Base-by-base conservation (phyloP, 2,797 vertebrate genomes). In the Chelidonichthys spinosus region DNA sequence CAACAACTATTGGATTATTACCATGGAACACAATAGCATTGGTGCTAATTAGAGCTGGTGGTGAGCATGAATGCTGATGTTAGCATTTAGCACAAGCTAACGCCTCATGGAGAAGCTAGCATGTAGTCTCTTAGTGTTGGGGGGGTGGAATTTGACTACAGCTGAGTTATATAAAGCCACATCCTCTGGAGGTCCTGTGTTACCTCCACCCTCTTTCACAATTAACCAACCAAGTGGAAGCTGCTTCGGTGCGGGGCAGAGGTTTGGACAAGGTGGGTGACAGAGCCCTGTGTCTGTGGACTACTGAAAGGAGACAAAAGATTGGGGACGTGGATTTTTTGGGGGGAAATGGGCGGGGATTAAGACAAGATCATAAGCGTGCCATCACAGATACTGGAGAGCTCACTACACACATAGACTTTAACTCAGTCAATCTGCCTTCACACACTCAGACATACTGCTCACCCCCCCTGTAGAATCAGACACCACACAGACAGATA, bases 401-500 rank as follows among this genome's bases (percentile, higher is more conserved):
- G 8, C 42, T 61, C 68, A 59, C 63, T 39, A 53, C 67, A 79
- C 54, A 60, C 65, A 59, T 42, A 36, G 72, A 71, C 75, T 73
- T 75, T 66, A 66, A 77, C 74, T 74, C 55, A 36, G 32, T 79
- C 72, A 70, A 32, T 78, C 76, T 74, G 68, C 64, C 63, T 33
- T 44, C 11, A 25, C 4, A 53, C n/a, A n/a, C 67, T 69, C 70
- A 85, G 72, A 88, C 86, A 75, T 4, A 50, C 56, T 33, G 47
- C 55, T 52, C n/a, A 70, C 88, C 78, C 79, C 64, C 81, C 56
- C 69, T 36, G 40, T 75, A 74, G 76, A 83, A 76, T 88, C 84
- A 90, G 90, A 90, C 87, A 80, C 73, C 77, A 83, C 74, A 72
- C 86, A 91, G 89, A 92, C 90, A 84, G 79, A 88, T 93, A 88